Evolutionary conservation across 2,797 vertebrate genomes (phyloP), one percentile per base, ranked within the genome.

Genomic region (Alouatta caraya): DNA sequence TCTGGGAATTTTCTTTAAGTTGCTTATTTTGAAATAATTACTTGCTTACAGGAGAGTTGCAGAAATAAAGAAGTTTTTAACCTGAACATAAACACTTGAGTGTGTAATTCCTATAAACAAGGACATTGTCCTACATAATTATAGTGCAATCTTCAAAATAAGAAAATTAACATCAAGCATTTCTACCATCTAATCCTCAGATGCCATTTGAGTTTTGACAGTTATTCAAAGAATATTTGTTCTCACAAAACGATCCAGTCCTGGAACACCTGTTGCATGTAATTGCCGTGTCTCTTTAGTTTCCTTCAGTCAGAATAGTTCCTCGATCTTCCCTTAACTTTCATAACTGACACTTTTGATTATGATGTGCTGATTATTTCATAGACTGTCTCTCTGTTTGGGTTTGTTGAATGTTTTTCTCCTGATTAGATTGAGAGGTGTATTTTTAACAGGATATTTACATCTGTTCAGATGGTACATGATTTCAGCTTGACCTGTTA

Each of bases 1-100:
- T 42, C 24, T 78, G 75, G 44, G 39, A 64, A 37, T 79, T 90
- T 97, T 92, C 94, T 73, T 59, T 80, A 87, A 89, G 50, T 30
- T 90, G 52, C 73, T 61, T 44, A 75, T 39, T 82, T 61, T 64
- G 44, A 52, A 87, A 79, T 87, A 90, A 92, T 82, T 79, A 90
- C 42, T 70, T 59, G 33, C 13, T 86, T 55, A 75, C 5, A 83
- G 0, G 15, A 83, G 93, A 92, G 39, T 55, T 83, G 5, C 21
- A 87, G 85, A 80, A 73, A 46, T 73, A 89, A 79, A 80, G 7
- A 48, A 28, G 11, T 81, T 67, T 39, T 46, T 17, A 67, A 67
- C 22, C 46, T 12, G 73, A 78, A 44, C 19, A 8, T 55, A 50
- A 80, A 46, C 70, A 73, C 8, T 42, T 61, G 19, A 44, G 7